Evolutionary conservation across 2,797 vertebrate species (phyloP), one percentile per base, ranked within the genome.

Genomic region (Cetoscarus ocellatus): DNA sequence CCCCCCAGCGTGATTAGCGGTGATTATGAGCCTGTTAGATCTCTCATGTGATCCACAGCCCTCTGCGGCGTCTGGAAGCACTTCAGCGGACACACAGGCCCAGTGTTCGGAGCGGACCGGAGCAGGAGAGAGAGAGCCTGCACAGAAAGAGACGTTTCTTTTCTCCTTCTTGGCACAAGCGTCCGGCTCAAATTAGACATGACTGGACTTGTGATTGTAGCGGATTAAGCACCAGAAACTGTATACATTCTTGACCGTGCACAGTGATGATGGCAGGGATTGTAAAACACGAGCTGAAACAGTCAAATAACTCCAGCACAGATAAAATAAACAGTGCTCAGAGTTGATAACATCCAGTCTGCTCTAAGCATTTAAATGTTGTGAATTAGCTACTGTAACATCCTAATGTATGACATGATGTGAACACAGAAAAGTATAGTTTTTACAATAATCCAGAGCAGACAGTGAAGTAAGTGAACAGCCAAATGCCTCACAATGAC

Each of bases 41-140:
- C 87, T 82, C 59, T 77, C 81, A 58, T 77, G 70, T 76, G 73
- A 91, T 80, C 86, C 80, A 64, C 69, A 60, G 68, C 67, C 4
- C 27, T 75, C 77, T 62, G 67, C 51, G 48, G 83, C 68, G 86
- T 92, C 93, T 94, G 94, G 94, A 95, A 95, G 67, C 89, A 93
- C 82, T 94, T 92, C 84, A 75, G 82, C 84, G 65, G 79, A 77
- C 79, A 83, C 75, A 82, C 70, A 78, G 67, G 69, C 73, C 79
- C 81, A 80, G 82, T 83, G 63, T 87, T 89, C 83, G 72, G 69
- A 73, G 70, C 60, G 77, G 77, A 64, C 65, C 48, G 40, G 47
- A 61, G 67, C 81, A 80, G 35, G 73, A 84, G 72, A 85, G 67
- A 50, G 45, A 45, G 43, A 47, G 44, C 7, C 73, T 35, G 42